Conservation (phyloP, 2,888 invertebrate genomes). For the Dastarcus helophoroides region DNA sequence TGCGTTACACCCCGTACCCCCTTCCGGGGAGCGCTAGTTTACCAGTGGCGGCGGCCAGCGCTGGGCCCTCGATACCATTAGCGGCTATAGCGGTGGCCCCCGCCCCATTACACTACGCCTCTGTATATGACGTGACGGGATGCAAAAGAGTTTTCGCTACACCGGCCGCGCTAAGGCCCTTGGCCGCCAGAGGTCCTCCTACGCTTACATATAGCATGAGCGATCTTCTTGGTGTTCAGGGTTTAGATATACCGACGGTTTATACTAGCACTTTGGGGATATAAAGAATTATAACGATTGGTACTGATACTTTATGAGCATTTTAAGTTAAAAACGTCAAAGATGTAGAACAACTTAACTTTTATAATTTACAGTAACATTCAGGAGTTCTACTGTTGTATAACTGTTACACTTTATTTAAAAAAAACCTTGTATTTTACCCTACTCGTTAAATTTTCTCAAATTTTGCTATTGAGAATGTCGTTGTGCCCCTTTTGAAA, state of each 20-base stretch:
- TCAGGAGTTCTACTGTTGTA: too few relatives aligned
- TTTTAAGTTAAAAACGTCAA: too few relatives aligned
- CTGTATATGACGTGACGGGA: slow-evolving; percentile 42
- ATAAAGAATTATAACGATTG: too few relatives aligned
- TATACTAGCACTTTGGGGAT: slow-evolving; percentile 61
- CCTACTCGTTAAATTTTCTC: too few relatives aligned
- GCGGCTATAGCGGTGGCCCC: slow-evolving; percentile 33
- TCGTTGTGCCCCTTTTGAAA: too few relatives aligned
- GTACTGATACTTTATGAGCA: too few relatives aligned
- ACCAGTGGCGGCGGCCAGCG: slow-evolving; percentile 22
- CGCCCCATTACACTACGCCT: slow-evolving; percentile 33
- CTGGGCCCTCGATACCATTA: slow-evolving; percentile 26
- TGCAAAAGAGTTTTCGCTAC: slow-evolving; percentile 48
- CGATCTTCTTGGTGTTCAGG: slow-evolving; percentile 59
- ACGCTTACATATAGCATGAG: slow-evolving; percentile 56
- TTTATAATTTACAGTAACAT: too few relatives aligned
- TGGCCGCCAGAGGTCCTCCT: slow-evolving; percentile 43
- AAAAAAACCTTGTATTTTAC: too few relatives aligned
- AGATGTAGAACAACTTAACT: too few relatives aligned
- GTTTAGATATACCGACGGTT: slow-evolving; percentile 55
- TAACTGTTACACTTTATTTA: too few relatives aligned
- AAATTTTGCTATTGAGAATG: too few relatives aligned
- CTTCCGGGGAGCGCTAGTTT: slow-evolving; percentile 39
- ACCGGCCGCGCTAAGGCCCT: slow-evolving; percentile 40
- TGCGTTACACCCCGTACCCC: slow-evolving; percentile 52